Percentiles rank a stretch among this genome's conserved stretches.
These are phyloP conservation scores for Ophioderma brevispina DNA, from an alignment of 35 echinoderm and acorn worm genomes.

Conservation along the genomic window DNA sequence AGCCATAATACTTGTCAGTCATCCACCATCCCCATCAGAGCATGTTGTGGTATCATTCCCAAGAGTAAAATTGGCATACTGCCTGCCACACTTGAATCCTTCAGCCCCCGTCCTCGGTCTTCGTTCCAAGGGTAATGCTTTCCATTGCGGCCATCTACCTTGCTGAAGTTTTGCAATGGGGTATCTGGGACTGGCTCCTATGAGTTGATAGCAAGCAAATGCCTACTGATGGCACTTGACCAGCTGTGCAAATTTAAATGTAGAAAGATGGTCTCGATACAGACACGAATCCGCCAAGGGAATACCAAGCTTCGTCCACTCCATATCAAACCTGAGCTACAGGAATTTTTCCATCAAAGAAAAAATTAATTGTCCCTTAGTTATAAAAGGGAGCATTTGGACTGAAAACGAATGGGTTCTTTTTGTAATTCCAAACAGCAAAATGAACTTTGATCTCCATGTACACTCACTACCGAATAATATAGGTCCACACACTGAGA, in stretches of 20 bases:
- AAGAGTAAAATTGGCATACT: constrained; percentile 37
- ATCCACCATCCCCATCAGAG: constrained; percentile 75
- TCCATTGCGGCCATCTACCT: neutral
- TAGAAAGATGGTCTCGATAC: constrained; percentile 92
- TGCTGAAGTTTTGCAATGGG: constrained; percentile 52
- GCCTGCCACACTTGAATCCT: constrained; percentile 55
- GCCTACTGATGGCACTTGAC: constrained; percentile 82
- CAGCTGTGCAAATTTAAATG: constrained; percentile 75
- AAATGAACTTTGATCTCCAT: too few relatives aligned
- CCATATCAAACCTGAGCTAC: constrained; percentile 43
- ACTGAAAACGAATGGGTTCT: too few relatives aligned
- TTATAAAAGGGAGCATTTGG: too few relatives aligned
- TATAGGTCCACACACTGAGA: too few relatives aligned
- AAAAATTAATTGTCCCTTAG: too few relatives aligned
- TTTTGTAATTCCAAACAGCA: too few relatives aligned
- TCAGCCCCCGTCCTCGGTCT: neutral
- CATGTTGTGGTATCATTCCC: constrained; percentile 66
- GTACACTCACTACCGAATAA: too few relatives aligned
- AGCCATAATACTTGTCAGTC: constrained; percentile 37
- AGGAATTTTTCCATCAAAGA: too few relatives aligned
- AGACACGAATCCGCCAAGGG: constrained; percentile 76
- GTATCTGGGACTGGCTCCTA: constrained; percentile 79
- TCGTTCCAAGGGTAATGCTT: neutral
- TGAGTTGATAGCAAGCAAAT: constrained; percentile 85
- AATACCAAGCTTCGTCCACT: constrained; percentile 79